These are phyloP conservation scores for Tetropium fuscum DNA, from an alignment of 2,888 invertebrate genomes.

Conservation along the genomic window DNA sequence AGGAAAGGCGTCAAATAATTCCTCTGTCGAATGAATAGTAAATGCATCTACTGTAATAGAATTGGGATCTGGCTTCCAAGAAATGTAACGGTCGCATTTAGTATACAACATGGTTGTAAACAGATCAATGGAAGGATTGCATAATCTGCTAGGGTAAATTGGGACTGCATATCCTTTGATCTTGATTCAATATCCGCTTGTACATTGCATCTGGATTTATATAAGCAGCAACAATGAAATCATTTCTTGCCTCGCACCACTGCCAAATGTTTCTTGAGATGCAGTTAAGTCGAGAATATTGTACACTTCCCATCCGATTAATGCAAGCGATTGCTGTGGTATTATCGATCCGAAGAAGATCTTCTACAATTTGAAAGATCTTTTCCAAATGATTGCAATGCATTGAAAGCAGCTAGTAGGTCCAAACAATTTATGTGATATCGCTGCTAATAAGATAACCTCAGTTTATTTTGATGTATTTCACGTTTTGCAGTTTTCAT, in stretches of 20 bases:
- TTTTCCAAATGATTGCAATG: too few species aligned
- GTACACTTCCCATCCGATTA: not conserved
- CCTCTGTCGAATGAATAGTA: conserved; percentile 9
- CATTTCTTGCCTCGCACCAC: not conserved
- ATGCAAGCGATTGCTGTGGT: conserved; percentile 1
- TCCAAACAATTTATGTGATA: too few species aligned
- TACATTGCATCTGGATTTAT: not conserved
- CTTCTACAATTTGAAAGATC: too few species aligned
- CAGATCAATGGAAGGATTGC: conserved; percentile 15
- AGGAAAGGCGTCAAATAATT: conserved; percentile 19
- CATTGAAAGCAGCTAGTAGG: too few species aligned
- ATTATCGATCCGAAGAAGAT: too few species aligned
- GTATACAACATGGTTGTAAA: conserved; percentile 5
- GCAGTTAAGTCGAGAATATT: not conserved
- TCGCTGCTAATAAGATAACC: too few species aligned
- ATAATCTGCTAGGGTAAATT: too few species aligned
- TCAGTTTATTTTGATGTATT: too few species aligned
- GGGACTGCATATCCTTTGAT: not conserved
- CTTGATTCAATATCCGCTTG: conserved; percentile 6
- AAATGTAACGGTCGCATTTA: conserved; percentile 13
- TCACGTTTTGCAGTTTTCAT: too few species aligned
- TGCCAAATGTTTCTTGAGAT: conserved; percentile 2
- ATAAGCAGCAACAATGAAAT: conserved; percentile 1
- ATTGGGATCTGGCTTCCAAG: conserved; percentile 12
- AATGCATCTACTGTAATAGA: conserved; percentile 21